Conservation (phyloP, 2,888 invertebrate genomes). For the Acanthosoma haemorrhoidale region DNA sequence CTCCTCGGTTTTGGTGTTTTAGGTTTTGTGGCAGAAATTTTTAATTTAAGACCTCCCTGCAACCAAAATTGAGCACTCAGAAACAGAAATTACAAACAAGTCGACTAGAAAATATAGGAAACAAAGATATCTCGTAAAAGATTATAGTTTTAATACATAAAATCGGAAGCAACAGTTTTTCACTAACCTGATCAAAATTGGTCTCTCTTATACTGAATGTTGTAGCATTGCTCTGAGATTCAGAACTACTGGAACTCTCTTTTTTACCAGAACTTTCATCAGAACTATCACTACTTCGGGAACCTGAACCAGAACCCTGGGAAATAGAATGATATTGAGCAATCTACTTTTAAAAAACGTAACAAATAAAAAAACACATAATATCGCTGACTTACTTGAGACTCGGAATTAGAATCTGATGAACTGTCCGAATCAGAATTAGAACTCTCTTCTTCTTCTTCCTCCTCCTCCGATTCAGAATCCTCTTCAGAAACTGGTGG, state of each 20-base stretch:
- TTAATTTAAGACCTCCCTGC: slow-evolving; percentile 51
- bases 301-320: slow-evolving; percentile 41
- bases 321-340: neutral
- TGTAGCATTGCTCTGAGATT: slow-evolving; percentile 45
- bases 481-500: slow-evolving; percentile 48
- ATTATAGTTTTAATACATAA: neutral
- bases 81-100: neutral
- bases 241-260: slow-evolving; percentile 38
- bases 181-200: slow-evolving; percentile 49
- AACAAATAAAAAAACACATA: neutral
- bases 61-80: slow-evolving; percentile 30
- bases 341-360: neutral
- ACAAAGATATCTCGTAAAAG: neutral
- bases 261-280: slow-evolving; percentile 42
- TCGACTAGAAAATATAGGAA: neutral
- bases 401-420: slow-evolving; percentile 50
- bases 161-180: neutral
- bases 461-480: slow-evolving; percentile 46
- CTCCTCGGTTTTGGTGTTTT: slow-evolving; percentile 35
- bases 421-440: slow-evolving; percentile 48
- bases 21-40: slow-evolving; percentile 48
- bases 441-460: slow-evolving; percentile 46
- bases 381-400: slow-evolving; percentile 42
- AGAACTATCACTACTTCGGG: slow-evolving; percentile 43
- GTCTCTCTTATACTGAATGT: slow-evolving; percentile 51